Conservation (phyloP, 2,797 vertebrate species). For the Salarias fasciatus region DNA sequence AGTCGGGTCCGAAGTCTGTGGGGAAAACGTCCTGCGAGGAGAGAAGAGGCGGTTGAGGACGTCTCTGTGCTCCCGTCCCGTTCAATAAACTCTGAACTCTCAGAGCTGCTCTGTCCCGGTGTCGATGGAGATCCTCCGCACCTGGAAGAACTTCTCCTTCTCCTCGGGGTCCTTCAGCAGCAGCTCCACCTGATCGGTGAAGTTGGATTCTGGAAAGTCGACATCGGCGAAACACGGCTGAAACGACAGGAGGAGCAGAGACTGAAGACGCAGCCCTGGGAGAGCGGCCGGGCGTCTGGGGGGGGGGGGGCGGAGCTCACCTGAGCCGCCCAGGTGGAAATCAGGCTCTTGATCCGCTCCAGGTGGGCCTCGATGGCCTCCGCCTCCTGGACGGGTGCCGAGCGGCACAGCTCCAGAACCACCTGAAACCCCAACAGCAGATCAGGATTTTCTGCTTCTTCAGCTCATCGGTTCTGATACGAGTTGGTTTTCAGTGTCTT, state of each 20-base stretch:
- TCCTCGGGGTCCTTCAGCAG: conserved; percentile 73
- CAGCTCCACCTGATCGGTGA: conserved; percentile 74
- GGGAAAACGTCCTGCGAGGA: conserved; percentile 80
- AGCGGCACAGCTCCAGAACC: conserved; percentile 75
- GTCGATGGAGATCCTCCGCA: no score
- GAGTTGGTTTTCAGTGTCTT: no score
- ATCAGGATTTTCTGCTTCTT: no score
- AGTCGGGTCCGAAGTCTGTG: conserved; percentile 82
- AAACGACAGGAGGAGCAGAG: not conserved
- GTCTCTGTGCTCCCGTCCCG: no score
- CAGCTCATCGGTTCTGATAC: no score
- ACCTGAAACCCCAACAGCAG: conserved; percentile 52
- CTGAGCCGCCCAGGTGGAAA: conserved; percentile 74
- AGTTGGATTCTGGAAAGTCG: conserved; percentile 74
- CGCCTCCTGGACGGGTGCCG: conserved; percentile 46
- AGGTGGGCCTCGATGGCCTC: conserved; percentile 72
- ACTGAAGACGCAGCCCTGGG: no score
- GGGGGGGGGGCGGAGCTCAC: conserved; percentile 34
- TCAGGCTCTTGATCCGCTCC: conserved; percentile 64
- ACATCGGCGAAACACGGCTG: conserved; percentile 76
- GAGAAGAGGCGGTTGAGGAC: not conserved
- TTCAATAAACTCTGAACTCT: no score
- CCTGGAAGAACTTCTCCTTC: conserved; percentile 77
- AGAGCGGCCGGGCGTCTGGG: no score
- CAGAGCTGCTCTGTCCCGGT: no score